phyloP scores from a whole-genome alignment of 2,888 invertebrate species.

The Trichogramma evanescens region DNA sequence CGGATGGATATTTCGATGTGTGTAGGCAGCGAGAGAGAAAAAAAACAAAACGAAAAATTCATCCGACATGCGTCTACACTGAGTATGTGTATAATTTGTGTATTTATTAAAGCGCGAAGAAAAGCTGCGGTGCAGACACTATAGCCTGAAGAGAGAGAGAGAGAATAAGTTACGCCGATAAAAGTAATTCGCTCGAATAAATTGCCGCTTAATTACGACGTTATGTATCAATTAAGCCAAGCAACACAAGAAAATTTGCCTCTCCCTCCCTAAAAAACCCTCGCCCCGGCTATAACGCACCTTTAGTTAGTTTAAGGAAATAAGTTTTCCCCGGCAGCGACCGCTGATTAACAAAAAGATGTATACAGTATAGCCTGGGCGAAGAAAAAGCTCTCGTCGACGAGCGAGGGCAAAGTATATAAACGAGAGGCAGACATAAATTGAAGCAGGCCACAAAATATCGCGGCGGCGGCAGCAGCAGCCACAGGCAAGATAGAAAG shows the following conservation, averaged over 20 bases:
- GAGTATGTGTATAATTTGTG: no score
- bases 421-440: conserved; percentile 2
- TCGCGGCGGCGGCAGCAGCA: conserved; percentile 3
- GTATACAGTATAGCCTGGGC: background rate
- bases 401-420: conserved; percentile 2
- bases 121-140: background rate
- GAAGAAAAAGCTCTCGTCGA: background rate
- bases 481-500: conserved; percentile 6
- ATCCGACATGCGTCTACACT: no score
- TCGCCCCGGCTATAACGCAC: background rate
- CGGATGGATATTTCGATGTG: no score
- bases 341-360: conserved; percentile 15
- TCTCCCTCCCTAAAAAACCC: background rate
- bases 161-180: background rate
- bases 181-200: conserved; percentile 15
- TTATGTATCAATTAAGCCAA: conserved; percentile 21
- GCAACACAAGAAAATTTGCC: conserved; percentile 9
- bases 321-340: conserved; percentile 16
- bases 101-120: no score
- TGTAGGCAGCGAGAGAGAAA: background rate
- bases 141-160: background rate
- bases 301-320: background rate
- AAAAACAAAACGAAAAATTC: background rate
- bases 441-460: conserved; percentile 16
- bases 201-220: conserved; percentile 17